phyloP scores from a whole-genome alignment of 2,888 invertebrate species.

The Amiota minor region DNA sequence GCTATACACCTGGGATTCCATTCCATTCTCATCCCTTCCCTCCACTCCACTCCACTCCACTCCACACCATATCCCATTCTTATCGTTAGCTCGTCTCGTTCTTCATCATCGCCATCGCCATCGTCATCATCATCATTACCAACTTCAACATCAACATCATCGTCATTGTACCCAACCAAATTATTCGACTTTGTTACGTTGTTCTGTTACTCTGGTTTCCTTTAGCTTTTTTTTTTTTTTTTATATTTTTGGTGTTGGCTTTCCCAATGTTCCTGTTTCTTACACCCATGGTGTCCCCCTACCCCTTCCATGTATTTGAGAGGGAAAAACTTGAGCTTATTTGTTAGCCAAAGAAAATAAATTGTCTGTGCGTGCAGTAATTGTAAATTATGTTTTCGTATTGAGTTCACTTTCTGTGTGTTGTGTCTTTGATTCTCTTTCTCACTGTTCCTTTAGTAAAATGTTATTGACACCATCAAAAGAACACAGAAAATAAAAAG shows the following conservation, averaged over 20 bases:
- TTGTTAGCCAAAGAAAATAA: slow-evolving; percentile 67
- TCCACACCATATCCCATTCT: not conserved
- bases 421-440: not conserved
- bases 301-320: not conserved
- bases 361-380: slow-evolving; percentile 72
- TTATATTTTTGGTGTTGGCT: not conserved
- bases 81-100: not conserved
- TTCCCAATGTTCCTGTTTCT: not conserved
- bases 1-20: slow-evolving; percentile 70
- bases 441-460: not conserved
- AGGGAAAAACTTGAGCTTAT: slow-evolving; percentile 56
- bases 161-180: too few relatives aligned
- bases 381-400: slow-evolving; percentile 66
- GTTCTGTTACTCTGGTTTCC: not conserved
- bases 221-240: not conserved
- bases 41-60: not conserved
- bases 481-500: too few relatives aligned
- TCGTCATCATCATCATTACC: not conserved
- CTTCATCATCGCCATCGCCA: not conserved
- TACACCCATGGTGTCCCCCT: not conserved
- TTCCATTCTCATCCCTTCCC: not conserved
- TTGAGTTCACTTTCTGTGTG: slow-evolving; percentile 4
- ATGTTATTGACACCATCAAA: slow-evolving; percentile 56
- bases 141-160: too few relatives aligned
- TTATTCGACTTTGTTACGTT: slow-evolving; percentile 6